Evolutionary conservation across 2,797 vertebrate genomes (phyloP), one percentile per base, ranked within the genome.

Genomic region (Huso huso): DNA sequence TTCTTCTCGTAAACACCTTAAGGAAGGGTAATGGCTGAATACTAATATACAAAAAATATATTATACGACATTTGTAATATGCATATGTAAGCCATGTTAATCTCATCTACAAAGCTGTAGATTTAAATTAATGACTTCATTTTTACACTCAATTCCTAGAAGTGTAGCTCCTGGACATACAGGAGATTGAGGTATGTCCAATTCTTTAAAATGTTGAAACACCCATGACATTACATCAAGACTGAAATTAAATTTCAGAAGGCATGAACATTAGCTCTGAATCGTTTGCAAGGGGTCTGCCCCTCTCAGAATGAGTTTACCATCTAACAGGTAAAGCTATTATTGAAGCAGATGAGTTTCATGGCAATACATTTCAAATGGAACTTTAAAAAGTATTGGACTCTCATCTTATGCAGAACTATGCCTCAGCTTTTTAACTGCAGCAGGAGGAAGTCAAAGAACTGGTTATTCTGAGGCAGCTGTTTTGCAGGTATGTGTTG

Each of bases 151-250:
- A 8, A 52, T 52, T n/a, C n/a, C n/a, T n/a, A n/a, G n/a, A n/a
- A n/a, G n/a, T n/a, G n/a, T n/a, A n/a, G n/a, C 51, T 53, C 51
- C 51, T 8, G 51, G 23, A 61, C 60, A 61, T 61, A 61, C 60
- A 2, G 11, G 60, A 61, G 60, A 6, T 53, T 7, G 23, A 61
- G 60, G 60, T 62, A 18, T 62, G 61, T 48, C 13, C 7, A 15
- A 6, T 15, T 18, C 60, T 4, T 9, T 62, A 37, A 10, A 62
- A 18, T 62, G 15, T 62, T 23, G 18, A 18, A 9, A 48, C 10
- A 10, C 61, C 18, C 23, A 10, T 2, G 10, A 48, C 7, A 4
- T 37, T 9, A 37, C 23, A 37, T 37, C 23, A 37, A 37, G 23
- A 37, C 23, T 37, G 23, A 37, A 37, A 37, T 37, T 37, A 37